Conservation (phyloP, 2,797 vertebrate genomes). For the Sebastes taczanowskii region DNA sequence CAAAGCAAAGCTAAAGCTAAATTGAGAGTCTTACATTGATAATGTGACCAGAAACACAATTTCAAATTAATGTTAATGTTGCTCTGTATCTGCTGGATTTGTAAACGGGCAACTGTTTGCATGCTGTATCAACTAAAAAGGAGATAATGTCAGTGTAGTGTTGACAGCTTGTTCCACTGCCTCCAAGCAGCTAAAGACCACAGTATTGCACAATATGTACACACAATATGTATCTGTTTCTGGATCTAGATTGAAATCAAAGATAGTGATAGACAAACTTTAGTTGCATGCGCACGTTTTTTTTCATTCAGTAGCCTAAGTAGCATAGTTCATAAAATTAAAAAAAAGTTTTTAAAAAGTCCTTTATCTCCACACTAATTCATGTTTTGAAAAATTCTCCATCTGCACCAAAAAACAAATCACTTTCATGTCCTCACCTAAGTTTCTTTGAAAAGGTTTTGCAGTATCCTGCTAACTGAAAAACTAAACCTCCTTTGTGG, state of each 20-base stretch:
- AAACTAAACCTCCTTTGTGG: background rate
- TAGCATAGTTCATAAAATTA: background rate
- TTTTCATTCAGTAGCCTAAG: background rate
- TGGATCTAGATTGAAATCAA: too few species aligned
- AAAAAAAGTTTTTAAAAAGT: background rate
- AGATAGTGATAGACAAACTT: too few species aligned
- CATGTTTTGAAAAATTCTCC: background rate
- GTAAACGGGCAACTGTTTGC: background rate
- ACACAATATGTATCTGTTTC: too few species aligned
- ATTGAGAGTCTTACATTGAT: background rate
- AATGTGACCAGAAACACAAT: background rate
- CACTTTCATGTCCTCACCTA: background rate
- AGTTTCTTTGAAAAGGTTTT: background rate
- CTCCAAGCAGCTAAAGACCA: background rate
- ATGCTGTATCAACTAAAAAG: background rate
- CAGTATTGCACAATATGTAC: background rate
- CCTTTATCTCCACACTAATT: background rate
- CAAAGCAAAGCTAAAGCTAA: background rate
- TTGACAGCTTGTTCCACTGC: background rate
- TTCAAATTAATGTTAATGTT: background rate
- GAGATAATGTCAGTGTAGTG: background rate
- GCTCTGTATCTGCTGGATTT: too few species aligned
- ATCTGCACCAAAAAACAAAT: background rate
- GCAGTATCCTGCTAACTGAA: background rate
- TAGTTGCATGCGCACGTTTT: rapidly evolving